Evolutionary conservation across 2,797 vertebrate genomes (phyloP).

Genomic region (Spinus pinus): DNA sequence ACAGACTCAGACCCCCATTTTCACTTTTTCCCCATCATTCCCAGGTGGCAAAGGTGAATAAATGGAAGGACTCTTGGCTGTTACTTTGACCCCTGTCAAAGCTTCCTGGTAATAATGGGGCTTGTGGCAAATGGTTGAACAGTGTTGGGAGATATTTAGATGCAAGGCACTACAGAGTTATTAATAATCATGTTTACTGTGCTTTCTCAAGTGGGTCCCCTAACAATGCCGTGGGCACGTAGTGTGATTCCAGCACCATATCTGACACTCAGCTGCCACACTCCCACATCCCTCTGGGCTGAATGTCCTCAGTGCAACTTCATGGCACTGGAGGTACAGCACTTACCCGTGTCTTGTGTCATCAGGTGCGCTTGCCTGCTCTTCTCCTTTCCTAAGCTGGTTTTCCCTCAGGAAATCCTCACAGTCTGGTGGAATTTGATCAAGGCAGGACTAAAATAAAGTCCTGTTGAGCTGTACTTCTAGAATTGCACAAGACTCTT

Average conservation of each 20-base stretch:
- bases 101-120: not conserved
- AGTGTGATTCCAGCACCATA: not conserved
- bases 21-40: not conserved
- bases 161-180: not conserved
- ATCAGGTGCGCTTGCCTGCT: not conserved
- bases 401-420: not conserved
- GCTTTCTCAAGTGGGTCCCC: not conserved
- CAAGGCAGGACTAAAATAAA: not conserved
- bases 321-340: not conserved
- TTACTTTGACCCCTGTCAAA: not conserved
- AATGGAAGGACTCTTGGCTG: not conserved
- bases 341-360: not conserved
- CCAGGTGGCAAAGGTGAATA: not conserved
- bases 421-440: not conserved
- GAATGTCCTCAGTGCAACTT: fast-evolving
- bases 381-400: not conserved
- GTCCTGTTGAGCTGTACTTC: not conserved
- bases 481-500: not conserved
- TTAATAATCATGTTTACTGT: not conserved
- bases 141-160: not conserved
- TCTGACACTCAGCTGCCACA: not conserved
- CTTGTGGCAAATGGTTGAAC: not conserved
- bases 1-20: not conserved
- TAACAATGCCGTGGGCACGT: not conserved
- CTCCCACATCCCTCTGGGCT: not conserved